Evolutionary conservation across 2,113 vertebrate species (phyloP), one percentile per base, ranked within the genome.

Genomic region (Forbesichthys papilliferus): DNA sequence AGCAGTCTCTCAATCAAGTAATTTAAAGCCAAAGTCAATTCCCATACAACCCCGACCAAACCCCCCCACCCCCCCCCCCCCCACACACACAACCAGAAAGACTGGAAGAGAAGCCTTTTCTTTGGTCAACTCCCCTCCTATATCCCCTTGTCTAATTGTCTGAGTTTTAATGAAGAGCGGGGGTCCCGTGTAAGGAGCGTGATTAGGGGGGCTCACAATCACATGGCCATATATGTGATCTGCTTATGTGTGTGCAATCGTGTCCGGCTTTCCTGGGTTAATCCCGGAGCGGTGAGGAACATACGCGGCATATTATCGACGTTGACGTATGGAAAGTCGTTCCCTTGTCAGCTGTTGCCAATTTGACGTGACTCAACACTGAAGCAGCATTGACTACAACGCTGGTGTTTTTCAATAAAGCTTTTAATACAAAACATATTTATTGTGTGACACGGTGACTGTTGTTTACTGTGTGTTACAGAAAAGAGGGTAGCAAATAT

Each of bases 91-190:
- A 66, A 77, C 77, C 91, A 92, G 91, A 92, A 92, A 86, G 86
- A 80, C 90, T 89, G 82, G 77, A 91, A 87, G 83, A 91, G 83
- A 91, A 69, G 85, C 86, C 84, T 87, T 91, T 91, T 91, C 86
- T 86, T 83, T 75, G 78, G 36, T 8, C 5, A 6, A 42, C 36
- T 42, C 5, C 77, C 71, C 36, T 75, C 75, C 69, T 52, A 11
- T 10, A 33, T 2, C 10, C 56, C 20, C 9, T 8, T 8, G 36
- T 58, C 58, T 75, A 80, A 80, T 86, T 85, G 84, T 92, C 89
- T 91, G 87, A 68, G 83, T 84, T 92, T 91, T 92, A 93, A 92
- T 92, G 89, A 93, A 91, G 90, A 89, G 87, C 71, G 80, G 74
- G 73, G 82, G 79, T 86, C 85, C 84, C 81, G 72, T 81, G 83